Evolutionary conservation across 2,888 invertebrate species (phyloP).

Genomic region (Uropetala carovei): DNA sequence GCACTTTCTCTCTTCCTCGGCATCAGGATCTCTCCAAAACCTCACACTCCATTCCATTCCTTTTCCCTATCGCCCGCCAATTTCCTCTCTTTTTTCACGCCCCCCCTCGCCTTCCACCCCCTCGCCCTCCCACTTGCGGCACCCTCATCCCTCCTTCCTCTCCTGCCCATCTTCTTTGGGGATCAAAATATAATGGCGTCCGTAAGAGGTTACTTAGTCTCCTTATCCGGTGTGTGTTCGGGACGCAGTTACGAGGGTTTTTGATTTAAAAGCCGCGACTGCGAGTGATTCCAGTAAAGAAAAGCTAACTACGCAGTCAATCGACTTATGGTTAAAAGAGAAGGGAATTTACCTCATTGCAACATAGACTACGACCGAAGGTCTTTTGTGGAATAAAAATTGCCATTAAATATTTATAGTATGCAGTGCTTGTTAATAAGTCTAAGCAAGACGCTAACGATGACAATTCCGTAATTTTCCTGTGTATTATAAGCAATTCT

Average conservation of each 20-base stretch:
- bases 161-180: not conserved
- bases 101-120: not conserved
- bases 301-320: too few species aligned
- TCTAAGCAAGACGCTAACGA: too few species aligned
- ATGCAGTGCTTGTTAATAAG: too few species aligned
- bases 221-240: not conserved
- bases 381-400: too few species aligned
- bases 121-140: not conserved
- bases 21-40: too few species aligned
- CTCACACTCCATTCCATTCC: not conserved
- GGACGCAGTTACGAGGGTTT: not conserved
- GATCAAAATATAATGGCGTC: constrained; percentile 17
- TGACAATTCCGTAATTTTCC: too few species aligned
- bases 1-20: too few species aligned
- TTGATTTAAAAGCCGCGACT: not conserved
- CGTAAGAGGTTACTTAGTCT: not conserved
- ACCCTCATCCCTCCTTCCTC: not conserved
- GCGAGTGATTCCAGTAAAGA: not conserved
- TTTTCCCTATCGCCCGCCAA: not conserved
- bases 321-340: too few species aligned
- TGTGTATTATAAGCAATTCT: too few species aligned
- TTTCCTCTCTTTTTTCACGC: not conserved
- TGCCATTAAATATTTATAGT: too few species aligned
- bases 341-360: too few species aligned
- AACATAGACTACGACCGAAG: too few species aligned